Percentiles rank a stretch among this genome's conserved stretches.
These are phyloP conservation scores for Panthera tigris DNA, from an alignment of 2,113 vertebrate genomes.

Conservation along the genomic window DNA sequence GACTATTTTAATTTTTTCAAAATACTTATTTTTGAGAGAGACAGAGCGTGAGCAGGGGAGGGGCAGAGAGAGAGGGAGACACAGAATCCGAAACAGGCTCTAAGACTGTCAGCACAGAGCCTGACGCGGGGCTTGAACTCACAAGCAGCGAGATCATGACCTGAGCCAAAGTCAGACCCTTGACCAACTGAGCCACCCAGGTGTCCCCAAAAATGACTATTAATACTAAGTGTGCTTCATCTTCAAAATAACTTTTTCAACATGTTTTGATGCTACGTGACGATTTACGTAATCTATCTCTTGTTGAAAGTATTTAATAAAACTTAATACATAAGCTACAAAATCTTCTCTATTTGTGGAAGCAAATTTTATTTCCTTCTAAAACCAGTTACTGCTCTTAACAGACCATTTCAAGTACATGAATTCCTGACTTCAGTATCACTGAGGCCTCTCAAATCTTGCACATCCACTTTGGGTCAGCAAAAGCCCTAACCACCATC, in stretches of 20 bases:
- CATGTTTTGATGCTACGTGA: neutral
- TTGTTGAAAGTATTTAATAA: neutral
- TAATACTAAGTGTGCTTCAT: neutral
- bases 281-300: neutral
- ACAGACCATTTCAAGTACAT: neutral
- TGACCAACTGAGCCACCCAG: too few species aligned
- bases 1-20: too few species aligned
- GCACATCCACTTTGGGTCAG: rapidly evolving
- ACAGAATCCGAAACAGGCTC: too few species aligned
- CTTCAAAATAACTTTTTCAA: neutral
- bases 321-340: neutral
- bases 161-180: too few species aligned
- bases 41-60: too few species aligned
- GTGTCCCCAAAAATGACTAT: too few species aligned
- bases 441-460: neutral
- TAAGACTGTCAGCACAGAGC: too few species aligned
- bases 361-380: neutral
- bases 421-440: neutral
- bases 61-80: too few species aligned
- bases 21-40: too few species aligned
- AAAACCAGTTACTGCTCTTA: neutral
- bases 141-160: too few species aligned
- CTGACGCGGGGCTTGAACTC: too few species aligned
- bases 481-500: neutral
- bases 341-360: neutral